These are phyloP conservation scores for Xestobium rufovillosum DNA, from an alignment of 2,888 invertebrate species.

Conservation along the genomic window DNA sequence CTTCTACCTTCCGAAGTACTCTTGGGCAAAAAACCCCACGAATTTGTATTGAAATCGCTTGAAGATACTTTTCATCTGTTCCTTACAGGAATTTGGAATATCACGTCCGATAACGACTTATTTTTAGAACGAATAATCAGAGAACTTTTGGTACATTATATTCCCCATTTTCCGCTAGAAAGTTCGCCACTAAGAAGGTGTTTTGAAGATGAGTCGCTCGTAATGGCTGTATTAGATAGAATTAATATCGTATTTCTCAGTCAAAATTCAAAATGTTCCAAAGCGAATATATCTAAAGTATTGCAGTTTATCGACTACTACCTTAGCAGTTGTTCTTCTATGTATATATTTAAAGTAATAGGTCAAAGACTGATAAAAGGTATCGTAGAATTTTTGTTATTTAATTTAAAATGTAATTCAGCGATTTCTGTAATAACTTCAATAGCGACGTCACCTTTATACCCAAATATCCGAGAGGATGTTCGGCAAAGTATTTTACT, in stretches of 20 bases:
- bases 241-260: constrained; percentile 33
- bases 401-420: constrained; percentile 30
- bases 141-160: constrained; percentile 43
- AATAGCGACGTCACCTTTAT: constrained; percentile 28
- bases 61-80: constrained; percentile 48
- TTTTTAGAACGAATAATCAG: constrained; percentile 45
- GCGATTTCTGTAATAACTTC: constrained; percentile 32
- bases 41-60: constrained; percentile 42
- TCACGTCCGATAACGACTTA: constrained; percentile 44
- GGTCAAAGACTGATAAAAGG: constrained; percentile 29
- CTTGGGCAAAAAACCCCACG: constrained; percentile 42
- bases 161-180: constrained; percentile 32
- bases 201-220: constrained; percentile 27
- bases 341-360: constrained; percentile 25
- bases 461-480: constrained; percentile 28
- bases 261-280: constrained; percentile 32
- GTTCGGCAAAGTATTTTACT: constrained; percentile 31
- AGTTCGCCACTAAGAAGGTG: constrained; percentile 34
- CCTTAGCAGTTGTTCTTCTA: constrained; percentile 28
- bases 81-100: constrained; percentile 45
- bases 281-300: constrained; percentile 33
- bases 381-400: constrained; percentile 37
- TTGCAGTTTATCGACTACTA: constrained; percentile 32
- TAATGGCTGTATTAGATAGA: constrained; percentile 33
- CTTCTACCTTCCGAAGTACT: constrained; percentile 47